Conservation (phyloP, 2,113 vertebrate species). For the Benitochromis conjunctus region DNA sequence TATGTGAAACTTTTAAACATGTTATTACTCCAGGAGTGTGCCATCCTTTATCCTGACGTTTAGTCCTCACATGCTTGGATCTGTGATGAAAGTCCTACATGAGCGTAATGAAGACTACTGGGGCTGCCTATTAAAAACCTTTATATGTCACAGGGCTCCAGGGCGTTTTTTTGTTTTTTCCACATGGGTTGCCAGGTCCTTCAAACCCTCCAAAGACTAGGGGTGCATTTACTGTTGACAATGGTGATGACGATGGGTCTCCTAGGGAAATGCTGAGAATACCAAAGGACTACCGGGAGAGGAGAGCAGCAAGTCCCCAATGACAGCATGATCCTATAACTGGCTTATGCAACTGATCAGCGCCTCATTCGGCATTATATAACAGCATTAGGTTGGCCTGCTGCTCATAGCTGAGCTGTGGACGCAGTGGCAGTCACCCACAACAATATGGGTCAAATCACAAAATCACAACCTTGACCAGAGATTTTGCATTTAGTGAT, state of each 20-base stretch:
- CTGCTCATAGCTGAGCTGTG: slow-evolving; percentile 44
- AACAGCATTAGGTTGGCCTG: slow-evolving; percentile 44
- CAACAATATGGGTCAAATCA: background rate
- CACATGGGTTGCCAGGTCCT: slow-evolving; percentile 42
- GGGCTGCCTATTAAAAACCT: slow-evolving; percentile 5
- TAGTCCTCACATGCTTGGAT: background rate
- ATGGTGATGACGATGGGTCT: background rate
- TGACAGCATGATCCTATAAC: slow-evolving; percentile 25
- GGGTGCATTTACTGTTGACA: background rate
- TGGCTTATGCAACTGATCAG: slow-evolving; percentile 55
- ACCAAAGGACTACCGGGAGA: background rate
- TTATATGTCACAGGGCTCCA: background rate
- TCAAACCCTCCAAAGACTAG: background rate
- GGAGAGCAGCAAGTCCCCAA: background rate
- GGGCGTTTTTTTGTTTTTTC: slow-evolving; percentile 25
- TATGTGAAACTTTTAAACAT: background rate
- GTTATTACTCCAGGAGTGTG: background rate
- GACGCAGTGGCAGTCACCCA: background rate
- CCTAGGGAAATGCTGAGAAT: background rate
- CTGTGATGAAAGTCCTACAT: background rate
- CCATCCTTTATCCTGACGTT: background rate
- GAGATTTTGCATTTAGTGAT: background rate
- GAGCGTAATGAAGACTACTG: slow-evolving; percentile 47
- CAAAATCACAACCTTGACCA: background rate
- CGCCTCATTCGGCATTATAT: slow-evolving; percentile 44